A percentile compares a stretch with the other conserved stretches of the same genome.
These are phyloP conservation scores for Temnothorax longispinosus DNA, from an alignment of 1,140 invertebrate species.

Conservation along the genomic window DNA sequence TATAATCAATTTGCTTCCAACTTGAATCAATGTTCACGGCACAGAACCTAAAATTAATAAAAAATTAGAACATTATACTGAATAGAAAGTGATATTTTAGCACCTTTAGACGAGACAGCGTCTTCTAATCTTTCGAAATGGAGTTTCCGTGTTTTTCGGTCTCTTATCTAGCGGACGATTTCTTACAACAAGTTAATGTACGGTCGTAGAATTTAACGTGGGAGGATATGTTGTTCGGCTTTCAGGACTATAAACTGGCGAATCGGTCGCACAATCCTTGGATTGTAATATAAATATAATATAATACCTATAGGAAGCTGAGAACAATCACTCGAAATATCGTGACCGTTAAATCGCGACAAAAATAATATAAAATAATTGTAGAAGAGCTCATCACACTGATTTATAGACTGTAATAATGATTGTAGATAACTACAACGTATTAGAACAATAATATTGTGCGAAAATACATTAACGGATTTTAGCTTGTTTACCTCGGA, in stretches of 20 bases:
- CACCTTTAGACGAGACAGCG: neutral
- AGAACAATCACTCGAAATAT: constrained; percentile 24
- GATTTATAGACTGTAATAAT: neutral
- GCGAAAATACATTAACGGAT: neutral
- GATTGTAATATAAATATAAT: constrained; percentile 10
- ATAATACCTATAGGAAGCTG: neutral
- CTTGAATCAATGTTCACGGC: neutral
- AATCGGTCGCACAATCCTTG: constrained; percentile 38
- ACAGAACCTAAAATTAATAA: neutral
- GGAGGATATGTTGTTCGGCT: constrained; percentile 46
- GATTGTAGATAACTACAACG: neutral
- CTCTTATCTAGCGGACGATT: constrained; percentile 12
- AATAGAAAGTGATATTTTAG: neutral
- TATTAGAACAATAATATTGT: neutral
- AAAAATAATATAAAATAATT: constrained; percentile 39
- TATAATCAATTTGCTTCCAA: neutral
- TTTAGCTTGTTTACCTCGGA: neutral
- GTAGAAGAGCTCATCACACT: neutral
- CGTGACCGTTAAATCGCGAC: constrained; percentile 67
- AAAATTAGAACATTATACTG: neutral
- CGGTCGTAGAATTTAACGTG: constrained; percentile 28
- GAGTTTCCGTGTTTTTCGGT: constrained; percentile 32
- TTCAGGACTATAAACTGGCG: constrained; percentile 53
- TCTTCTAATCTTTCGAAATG: neutral
- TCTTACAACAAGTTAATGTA: constrained; percentile 44